phyloP scores from a whole-genome alignment of 2,797 vertebrate genomes.

The Bufotes viridis region DNA sequence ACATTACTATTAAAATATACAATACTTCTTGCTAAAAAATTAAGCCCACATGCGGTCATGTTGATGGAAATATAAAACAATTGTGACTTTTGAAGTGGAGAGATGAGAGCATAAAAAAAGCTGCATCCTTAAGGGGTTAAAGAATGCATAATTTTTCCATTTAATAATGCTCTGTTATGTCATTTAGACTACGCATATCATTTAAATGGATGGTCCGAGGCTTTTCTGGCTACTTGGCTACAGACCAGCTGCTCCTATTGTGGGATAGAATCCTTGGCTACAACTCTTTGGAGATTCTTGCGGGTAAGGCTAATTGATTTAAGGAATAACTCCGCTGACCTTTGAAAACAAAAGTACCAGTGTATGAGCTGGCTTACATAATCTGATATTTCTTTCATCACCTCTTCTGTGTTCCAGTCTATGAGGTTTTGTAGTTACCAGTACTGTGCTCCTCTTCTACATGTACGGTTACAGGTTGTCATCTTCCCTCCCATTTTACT shows the following conservation, averaged over 20 bases:
- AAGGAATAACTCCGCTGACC: not conserved
- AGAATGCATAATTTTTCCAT: not conserved
- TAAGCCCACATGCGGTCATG: too few relatives aligned
- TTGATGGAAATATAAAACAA: too few relatives aligned
- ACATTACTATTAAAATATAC: too few relatives aligned
- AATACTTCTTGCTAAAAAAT: too few relatives aligned
- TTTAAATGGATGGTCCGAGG: conserved; percentile 99
- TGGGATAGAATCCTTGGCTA: conserved; percentile 98
- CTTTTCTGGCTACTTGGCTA: conserved; percentile 96
- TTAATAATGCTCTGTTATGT: not conserved
- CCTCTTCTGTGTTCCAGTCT: not conserved
- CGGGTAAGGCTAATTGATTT: conserved; percentile 79
- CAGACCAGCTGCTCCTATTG: conserved; percentile 94
- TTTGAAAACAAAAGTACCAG: not conserved
- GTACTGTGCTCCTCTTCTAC: not conserved
- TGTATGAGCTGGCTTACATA: not conserved
- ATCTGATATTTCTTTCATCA: not conserved
- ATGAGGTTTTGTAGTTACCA: not conserved
- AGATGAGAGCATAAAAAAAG: too few relatives aligned
- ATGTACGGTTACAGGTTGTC: not conserved
- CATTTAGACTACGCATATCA: conserved; percentile 88
- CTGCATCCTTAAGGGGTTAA: too few relatives aligned
- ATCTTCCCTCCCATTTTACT: not conserved
- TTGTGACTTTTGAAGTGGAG: too few relatives aligned
- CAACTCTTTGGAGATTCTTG: conserved; percentile 92